Conservation (phyloP, 92 coral and sea anemone genomes). For the Palythoa grandiflora region DNA sequence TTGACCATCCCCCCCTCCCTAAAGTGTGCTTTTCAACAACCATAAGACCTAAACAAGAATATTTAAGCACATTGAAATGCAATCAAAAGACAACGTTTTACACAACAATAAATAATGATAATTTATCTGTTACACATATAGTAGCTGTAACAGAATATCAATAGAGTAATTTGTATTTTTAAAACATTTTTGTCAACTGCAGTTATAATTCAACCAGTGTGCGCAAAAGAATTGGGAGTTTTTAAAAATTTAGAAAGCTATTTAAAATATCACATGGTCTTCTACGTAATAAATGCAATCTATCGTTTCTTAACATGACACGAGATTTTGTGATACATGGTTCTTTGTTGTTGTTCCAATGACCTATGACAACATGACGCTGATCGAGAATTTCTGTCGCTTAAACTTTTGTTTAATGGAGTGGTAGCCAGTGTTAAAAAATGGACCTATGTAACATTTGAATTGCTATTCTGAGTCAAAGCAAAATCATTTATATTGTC, state of each 20-base stretch:
- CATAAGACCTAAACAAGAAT: no score
- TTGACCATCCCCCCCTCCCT: no score
- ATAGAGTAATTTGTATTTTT: not conserved
- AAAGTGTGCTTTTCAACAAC: no score
- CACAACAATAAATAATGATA: not conserved
- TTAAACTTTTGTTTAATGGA: not conserved
- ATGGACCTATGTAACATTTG: not conserved
- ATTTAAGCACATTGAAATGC: no score
- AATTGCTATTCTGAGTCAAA: not conserved
- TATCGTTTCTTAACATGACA: not conserved
- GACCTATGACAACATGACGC: conserved; percentile 3
- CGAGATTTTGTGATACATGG: not conserved
- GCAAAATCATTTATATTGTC: not conserved
- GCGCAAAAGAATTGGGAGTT: not conserved
- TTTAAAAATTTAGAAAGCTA: not conserved
- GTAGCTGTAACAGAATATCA: not conserved
- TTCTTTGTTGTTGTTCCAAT: not conserved
- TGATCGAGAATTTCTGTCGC: not conserved
- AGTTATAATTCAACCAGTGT: no score
- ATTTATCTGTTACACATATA: not conserved
- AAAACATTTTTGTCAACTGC: no score
- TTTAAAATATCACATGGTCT: not conserved
- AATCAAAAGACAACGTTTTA: no score
- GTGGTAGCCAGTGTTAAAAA: no score
- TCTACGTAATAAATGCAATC: no score